phyloP scores from a whole-genome alignment of 2,888 invertebrate genomes.

The Epinotia ramella region DNA sequence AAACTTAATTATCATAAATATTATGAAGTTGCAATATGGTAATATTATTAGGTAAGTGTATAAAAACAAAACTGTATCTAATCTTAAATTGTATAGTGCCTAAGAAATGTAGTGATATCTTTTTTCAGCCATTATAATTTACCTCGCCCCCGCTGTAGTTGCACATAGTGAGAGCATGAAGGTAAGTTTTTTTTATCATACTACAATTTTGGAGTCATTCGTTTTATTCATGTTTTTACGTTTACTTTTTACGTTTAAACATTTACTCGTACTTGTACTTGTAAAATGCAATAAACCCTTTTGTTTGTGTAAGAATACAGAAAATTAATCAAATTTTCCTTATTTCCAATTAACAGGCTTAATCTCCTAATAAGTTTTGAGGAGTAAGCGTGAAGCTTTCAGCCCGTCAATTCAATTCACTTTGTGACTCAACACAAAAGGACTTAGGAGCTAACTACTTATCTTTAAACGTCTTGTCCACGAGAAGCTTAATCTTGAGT shows the following conservation, averaged over 20 bases:
- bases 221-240: neutral
- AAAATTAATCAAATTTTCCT: neutral
- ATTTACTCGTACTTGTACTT: neutral
- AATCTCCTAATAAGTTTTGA: neutral
- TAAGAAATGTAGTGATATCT: conserved; percentile 6
- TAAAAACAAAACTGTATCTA: conserved; percentile 16
- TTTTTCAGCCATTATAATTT: conserved; percentile 62
- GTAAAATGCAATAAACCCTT: neutral
- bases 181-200: conserved; percentile 57
- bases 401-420: conserved; percentile 23
- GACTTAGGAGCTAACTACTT: conserved; percentile 1
- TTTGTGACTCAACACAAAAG: conserved; percentile 10
- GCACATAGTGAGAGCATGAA: conserved; percentile 75
- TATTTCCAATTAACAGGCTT: neutral
- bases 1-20: conserved; percentile 38
- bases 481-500: neutral
- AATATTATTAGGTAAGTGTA: conserved; percentile 62
- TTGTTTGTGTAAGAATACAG: neutral
- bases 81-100: neutral
- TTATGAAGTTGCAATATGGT: conserved; percentile 67
- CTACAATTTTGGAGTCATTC: neutral
- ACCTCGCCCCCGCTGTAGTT: conserved; percentile 57
- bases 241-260: neutral
- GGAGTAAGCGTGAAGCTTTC: conserved; percentile 5
- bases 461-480: conserved; percentile 2